Percentiles rank a stretch among this genome's conserved stretches.
Evolutionary conservation across 2,113 vertebrate species (phyloP).

Genomic region (Rhinolophus ferrumequinum): DNA sequence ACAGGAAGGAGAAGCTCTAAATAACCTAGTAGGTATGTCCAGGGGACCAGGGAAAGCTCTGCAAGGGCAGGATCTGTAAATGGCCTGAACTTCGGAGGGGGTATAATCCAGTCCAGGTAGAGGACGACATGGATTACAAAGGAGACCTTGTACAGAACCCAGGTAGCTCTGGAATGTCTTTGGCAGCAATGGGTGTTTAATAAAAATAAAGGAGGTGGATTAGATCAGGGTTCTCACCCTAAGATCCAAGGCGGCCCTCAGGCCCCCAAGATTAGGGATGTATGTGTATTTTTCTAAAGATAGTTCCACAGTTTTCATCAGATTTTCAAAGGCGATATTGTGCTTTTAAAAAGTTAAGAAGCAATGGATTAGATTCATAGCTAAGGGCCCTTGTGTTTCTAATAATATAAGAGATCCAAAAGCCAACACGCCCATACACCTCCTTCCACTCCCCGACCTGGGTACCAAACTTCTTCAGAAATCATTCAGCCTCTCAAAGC

Average conservation of each 20-base stretch:
- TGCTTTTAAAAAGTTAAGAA: conserved; percentile 42
- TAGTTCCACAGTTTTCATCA: not conserved
- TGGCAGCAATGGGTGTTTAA: not conserved
- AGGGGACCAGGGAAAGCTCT: not conserved
- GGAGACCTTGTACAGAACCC: not conserved
- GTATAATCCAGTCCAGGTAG: not conserved
- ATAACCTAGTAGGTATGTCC: not conserved
- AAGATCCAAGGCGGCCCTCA: not conserved
- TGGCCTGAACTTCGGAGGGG: not conserved
- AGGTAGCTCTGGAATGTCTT: not conserved
- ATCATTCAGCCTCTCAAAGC: not conserved
- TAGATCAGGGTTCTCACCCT: not conserved
- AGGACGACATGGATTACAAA: not conserved
- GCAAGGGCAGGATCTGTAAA: not conserved
- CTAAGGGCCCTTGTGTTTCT: not conserved
- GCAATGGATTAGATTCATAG: not conserved
- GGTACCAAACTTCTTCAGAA: not conserved
- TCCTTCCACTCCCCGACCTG: rapidly evolving
- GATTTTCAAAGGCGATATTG: not conserved
- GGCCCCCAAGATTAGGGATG: not conserved
- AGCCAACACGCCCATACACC: not conserved
- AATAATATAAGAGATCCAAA: not conserved
- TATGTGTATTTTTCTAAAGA: conserved; percentile 10
- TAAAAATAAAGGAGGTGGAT: not conserved
- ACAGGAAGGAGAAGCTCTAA: not conserved